phyloP scores from a whole-genome alignment of 2,113 vertebrate genomes.

The Phasianus colchicus region DNA sequence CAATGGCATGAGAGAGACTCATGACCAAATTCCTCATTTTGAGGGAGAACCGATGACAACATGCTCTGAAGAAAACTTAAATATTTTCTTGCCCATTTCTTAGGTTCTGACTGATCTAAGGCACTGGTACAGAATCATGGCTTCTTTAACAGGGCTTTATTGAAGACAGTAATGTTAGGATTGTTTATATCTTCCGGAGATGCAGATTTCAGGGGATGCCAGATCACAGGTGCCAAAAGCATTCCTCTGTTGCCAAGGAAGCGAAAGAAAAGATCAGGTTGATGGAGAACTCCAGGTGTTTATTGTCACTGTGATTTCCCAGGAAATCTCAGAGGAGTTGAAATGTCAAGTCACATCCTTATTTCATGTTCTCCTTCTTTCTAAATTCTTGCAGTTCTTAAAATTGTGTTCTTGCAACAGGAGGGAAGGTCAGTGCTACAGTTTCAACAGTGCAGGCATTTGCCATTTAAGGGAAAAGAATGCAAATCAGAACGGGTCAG shows the following conservation, averaged over 20 bases:
- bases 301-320: not conserved
- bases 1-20: not conserved
- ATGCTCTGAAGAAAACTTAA: not conserved
- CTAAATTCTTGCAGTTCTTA: conserved; percentile 15
- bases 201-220: not conserved
- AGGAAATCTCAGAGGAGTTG: conserved; percentile 15
- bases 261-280: not conserved
- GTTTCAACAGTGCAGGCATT: not conserved
- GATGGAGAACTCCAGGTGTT: not conserved
- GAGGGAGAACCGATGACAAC: fast-evolving
- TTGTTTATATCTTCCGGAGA: not conserved
- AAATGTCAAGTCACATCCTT: conserved; percentile 28
- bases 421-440: conserved; percentile 5
- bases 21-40: not conserved
- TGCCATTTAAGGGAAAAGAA: conserved; percentile 11
- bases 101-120: not conserved
- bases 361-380: not conserved
- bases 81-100: not conserved
- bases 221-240: not conserved
- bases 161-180: not conserved
- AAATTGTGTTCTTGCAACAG: conserved; percentile 6
- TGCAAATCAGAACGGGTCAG: not conserved
- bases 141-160: not conserved
- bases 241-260: not conserved
- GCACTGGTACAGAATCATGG: not conserved